Evolutionary conservation across 2,888 invertebrate genomes (phyloP).

Genomic region (Pyralis farinalis): DNA sequence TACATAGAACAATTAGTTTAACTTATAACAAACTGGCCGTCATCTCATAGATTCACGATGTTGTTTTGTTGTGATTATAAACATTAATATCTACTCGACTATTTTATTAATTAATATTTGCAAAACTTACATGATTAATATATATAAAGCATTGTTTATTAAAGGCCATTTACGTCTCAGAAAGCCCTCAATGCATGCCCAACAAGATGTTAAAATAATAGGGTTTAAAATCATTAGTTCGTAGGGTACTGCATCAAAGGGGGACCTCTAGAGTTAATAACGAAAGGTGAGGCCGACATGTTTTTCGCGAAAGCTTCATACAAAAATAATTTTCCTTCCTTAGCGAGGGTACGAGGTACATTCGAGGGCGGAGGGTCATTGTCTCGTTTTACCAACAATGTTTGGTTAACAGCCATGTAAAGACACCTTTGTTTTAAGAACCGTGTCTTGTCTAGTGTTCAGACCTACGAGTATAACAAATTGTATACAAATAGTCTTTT

Average conservation of each 20-base stretch:
- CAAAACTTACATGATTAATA: too few relatives aligned
- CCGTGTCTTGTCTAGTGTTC: neutral
- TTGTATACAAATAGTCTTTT: conserved; percentile 11
- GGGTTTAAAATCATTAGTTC: conserved; percentile 69
- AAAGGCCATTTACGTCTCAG: too few relatives aligned
- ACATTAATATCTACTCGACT: too few relatives aligned
- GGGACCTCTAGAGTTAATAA: conserved; percentile 62
- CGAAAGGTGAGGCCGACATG: conserved; percentile 67
- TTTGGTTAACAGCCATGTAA: conserved; percentile 2
- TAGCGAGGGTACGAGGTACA: conserved; percentile 25
- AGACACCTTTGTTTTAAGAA: conserved; percentile 5
- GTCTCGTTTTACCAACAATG: conserved; percentile 3
- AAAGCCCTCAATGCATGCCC: too few relatives aligned
- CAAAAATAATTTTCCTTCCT: conserved; percentile 57
- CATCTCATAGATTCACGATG: too few relatives aligned
- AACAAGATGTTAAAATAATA: conserved; percentile 34
- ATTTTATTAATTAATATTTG: too few relatives aligned
- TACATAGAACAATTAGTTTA: conserved; percentile 14
- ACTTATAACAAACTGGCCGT: too few relatives aligned
- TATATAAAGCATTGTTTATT: too few relatives aligned
- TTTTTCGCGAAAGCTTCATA: conserved; percentile 55
- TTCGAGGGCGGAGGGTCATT: conserved; percentile 4
- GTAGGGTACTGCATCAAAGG: conserved; percentile 63
- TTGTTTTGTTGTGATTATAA: too few relatives aligned
- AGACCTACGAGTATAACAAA: conserved; percentile 6